These are phyloP conservation scores for Donacobius atricapilla DNA, from an alignment of 2,113 vertebrate species.

Conservation along the genomic window DNA sequence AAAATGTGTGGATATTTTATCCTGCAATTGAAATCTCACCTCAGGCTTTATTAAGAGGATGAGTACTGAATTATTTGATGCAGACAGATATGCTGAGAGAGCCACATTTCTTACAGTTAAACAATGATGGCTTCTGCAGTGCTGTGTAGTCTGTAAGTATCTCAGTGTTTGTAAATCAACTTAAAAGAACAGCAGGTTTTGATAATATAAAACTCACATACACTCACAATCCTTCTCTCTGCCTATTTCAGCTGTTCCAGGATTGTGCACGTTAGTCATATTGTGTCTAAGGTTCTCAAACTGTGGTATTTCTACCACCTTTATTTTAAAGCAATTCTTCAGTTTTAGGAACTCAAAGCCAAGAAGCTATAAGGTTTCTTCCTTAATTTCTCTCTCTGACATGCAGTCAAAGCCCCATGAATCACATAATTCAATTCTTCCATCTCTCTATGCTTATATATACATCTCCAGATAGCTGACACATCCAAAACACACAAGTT, in stretches of 20 bases:
- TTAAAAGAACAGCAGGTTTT: background rate
- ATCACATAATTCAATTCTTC: background rate
- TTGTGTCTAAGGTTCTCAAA: background rate
- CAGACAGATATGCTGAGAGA: background rate
- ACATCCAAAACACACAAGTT: background rate
- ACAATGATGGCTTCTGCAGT: background rate
- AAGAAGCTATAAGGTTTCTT: background rate
- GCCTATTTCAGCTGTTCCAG: background rate
- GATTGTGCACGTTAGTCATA: background rate
- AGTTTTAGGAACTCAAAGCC: background rate
- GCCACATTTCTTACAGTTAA: background rate
- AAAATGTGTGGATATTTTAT: background rate
- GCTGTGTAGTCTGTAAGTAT: background rate
- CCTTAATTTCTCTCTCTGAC: background rate
- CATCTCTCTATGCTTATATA: background rate
- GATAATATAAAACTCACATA: background rate
- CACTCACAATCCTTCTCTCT: background rate
- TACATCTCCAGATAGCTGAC: background rate
- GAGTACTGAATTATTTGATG: background rate
- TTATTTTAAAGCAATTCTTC: background rate
- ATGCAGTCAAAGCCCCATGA: background rate
- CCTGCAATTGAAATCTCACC: background rate
- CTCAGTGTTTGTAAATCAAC: background rate
- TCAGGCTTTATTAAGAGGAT: background rate
- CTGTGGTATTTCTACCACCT: background rate